Percentiles rank a stretch among this genome's conserved stretches.
phyloP scores from a whole-genome alignment of 1,140 invertebrate genomes.

The Caerostris extrusa region DNA sequence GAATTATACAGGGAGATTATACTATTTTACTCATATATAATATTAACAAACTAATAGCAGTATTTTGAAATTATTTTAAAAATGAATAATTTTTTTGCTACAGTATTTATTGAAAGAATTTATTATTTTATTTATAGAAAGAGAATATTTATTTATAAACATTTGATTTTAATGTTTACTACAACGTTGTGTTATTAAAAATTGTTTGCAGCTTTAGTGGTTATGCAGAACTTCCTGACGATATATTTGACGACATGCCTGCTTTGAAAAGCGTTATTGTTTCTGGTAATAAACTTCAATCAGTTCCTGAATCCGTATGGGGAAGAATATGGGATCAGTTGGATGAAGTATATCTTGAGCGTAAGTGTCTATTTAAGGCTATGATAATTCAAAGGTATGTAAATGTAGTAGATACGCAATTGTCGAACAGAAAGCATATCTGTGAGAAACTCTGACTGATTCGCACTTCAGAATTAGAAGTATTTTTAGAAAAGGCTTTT shows the following conservation, averaged over 20 bases:
- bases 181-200: neutral
- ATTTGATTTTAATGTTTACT: too few species aligned
- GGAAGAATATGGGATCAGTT: slow-evolving; percentile 63
- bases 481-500: neutral
- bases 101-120: too few species aligned
- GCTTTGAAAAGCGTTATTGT: slow-evolving; percentile 44
- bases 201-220: neutral
- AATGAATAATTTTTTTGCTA: too few species aligned
- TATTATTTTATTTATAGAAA: too few species aligned
- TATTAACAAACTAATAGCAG: too few species aligned
- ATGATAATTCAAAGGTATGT: neutral
- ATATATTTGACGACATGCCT: slow-evolving; percentile 65
- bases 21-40: too few species aligned
- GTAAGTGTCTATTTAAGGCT: slow-evolving; percentile 9
- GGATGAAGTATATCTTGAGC: slow-evolving; percentile 70
- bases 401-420: too few species aligned
- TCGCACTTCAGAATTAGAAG: neutral
- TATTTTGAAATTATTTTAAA: too few species aligned
- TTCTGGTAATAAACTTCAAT: slow-evolving; percentile 63
- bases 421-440: neutral
- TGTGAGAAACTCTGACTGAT: neutral
- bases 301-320: slow-evolving; percentile 38
- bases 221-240: slow-evolving; percentile 41
- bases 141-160: too few species aligned
- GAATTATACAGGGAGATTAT: too few species aligned